Evolutionary conservation across 1,140 invertebrate genomes (phyloP), one percentile per base, ranked within the genome.

Genomic region (Adoxophyes honmai): DNA sequence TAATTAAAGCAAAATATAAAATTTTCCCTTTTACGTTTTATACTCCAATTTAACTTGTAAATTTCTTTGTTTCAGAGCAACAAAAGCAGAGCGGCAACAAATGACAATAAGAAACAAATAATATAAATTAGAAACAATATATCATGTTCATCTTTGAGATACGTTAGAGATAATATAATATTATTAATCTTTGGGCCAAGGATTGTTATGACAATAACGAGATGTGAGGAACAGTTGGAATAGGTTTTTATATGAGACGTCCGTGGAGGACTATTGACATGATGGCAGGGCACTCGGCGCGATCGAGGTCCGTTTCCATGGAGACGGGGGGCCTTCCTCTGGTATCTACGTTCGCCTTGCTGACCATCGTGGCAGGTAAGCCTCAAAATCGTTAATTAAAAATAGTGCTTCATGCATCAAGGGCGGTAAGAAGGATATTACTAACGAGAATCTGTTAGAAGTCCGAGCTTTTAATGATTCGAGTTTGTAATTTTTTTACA

Each of bases 281-380:
- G 65, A 84, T 63, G 67, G 52, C 55, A 62, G 81, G 81, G 68
- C 63, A 66, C 54, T 59, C 68, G 35, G 65, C 75, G 59, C 73
- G 76, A 34, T 60, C 64, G 18, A 66, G 77, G 68, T 52, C 70
- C 55, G 75, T 76, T 67, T 60, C 78, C 62, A 79, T 83, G 81
- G 85, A 88, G 71, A 80, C 82, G 52, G 85, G 81, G 39, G 81
- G 85, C 33, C 64, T 88, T 42, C 82, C 85, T 2, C 59, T 86
- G 53, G 80, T 88, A 13, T 88, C 83, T 8, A 88, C 85, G 4
- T 88, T 88, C 58, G 83, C 81, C 0, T 71, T 86, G 9, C 80
- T 88, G 37, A 88, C 85, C 55, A 88, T 88, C 51, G 81, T 88
- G 8, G 82, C 83, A 63, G 85, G 85, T 88, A 59, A 78, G 81